phyloP scores from a whole-genome alignment of 2,797 vertebrate species.

The Lycodopsis pacificus region DNA sequence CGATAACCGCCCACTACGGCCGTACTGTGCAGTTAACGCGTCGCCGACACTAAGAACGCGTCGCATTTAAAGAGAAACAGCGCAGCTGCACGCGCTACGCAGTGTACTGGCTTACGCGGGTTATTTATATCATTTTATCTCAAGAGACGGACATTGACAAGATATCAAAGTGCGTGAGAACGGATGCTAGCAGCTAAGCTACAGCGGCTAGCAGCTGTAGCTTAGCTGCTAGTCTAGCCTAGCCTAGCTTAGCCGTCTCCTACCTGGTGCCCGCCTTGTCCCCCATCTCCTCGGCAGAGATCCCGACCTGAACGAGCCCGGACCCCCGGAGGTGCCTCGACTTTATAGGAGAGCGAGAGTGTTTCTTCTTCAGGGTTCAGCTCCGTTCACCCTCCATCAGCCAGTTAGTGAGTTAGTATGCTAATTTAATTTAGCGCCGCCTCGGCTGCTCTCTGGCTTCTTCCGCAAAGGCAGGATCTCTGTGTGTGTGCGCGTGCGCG shows the following conservation, averaged over 20 bases:
- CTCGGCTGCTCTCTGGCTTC: slow-evolving; percentile 69
- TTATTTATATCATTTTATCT: too few relatives aligned
- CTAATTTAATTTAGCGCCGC: slow-evolving; percentile 70
- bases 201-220: neutral
- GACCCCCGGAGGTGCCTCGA: slow-evolving; percentile 18
- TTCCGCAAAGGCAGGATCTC: slow-evolving; percentile 72
- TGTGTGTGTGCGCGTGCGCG: neutral
- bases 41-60: neutral
- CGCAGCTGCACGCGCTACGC: slow-evolving; percentile 10
- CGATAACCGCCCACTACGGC: slow-evolving; percentile 55
- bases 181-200: slow-evolving; percentile 25
- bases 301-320: slow-evolving; percentile 61
- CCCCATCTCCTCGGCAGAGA: slow-evolving; percentile 84
- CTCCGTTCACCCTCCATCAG: slow-evolving; percentile 58
- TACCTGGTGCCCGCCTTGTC: slow-evolving; percentile 89
- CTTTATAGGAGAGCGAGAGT: neutral
- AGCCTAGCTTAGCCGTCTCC: slow-evolving; percentile 46
- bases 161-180: slow-evolving; percentile 66
- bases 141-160: too few relatives aligned
- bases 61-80: neutral
- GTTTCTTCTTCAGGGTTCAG: slow-evolving; percentile 6
- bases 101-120: too few relatives aligned
- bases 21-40: slow-evolving; percentile 29
- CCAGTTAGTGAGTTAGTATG: slow-evolving; percentile 59
- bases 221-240: slow-evolving; percentile 45